Evolutionary conservation across 2,113 vertebrate genomes (phyloP), one percentile per base, ranked within the genome.

Genomic region (Strigops habroptila): DNA sequence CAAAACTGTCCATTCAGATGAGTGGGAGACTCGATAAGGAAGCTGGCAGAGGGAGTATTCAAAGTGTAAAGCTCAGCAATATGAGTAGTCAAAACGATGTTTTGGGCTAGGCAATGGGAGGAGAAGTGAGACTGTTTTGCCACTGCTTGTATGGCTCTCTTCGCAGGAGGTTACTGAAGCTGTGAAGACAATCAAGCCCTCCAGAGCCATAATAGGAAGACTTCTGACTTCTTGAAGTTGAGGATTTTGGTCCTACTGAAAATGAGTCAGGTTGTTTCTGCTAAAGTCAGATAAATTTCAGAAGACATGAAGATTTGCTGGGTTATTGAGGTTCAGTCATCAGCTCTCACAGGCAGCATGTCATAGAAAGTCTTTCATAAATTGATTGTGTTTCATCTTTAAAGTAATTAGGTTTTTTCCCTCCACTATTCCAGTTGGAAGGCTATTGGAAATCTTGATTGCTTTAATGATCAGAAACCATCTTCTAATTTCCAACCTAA

Each of bases 401-500:
- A 76, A 93, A 95, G 76, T 88, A 92, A 94, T 91, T 65, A 27
- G 24, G 0, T 60, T 84, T 91, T 92, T 95, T 96, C 65, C 48
- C 60, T 96, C 62, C 30, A 39, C 48, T 87, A 51, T 79, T 93
- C 62, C 69, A 87, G 43, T 89, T 95, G 93, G 93, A 96, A 97
- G 69, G 44, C 74, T 87, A 84, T 11, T 92, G 69, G 77, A 93
- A 95, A 52, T 85, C 62, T 87, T 91, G 94, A 95, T 92, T 95
- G 77, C 74, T 95, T 33, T 92, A 94, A 95, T 62, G 91, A 95
- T 95, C 81, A 96, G 89, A 96, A 96, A 85, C 62, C 65, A 89
- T 92, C 84, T 96, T 95, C 91, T 95, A 49, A 92, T 91, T 96
- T 93, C 74, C 74, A 95, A 14, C 35, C 77, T 95, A 89, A 95